A percentile compares a stretch with the other conserved stretches of the same genome.
phyloP scores from a whole-genome alignment of 2,113 vertebrate species.

The Dipodomys spectabilis region DNA sequence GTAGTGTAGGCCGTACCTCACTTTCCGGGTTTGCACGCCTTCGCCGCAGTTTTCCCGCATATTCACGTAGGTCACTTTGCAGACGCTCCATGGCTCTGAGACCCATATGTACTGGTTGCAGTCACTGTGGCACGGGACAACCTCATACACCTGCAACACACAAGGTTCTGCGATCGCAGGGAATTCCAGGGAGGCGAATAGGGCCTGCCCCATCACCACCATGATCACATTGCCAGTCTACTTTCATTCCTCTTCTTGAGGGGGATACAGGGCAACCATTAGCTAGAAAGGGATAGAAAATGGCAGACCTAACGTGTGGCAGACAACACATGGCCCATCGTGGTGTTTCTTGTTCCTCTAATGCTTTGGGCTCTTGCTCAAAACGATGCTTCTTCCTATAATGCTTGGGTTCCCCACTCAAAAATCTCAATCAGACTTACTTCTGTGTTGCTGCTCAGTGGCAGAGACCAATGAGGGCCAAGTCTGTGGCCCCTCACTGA shows the following conservation, averaged over 20 bases:
- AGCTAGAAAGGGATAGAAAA: no score
- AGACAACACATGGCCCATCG: no score
- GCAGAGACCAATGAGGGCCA: no score
- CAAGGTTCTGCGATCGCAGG: neutral
- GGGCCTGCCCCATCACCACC: neutral
- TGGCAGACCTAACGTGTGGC: no score
- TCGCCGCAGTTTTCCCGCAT: slow-evolving; percentile 96
- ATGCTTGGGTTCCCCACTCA: no score
- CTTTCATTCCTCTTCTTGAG: neutral
- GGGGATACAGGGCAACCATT: no score
- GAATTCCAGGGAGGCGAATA: fast-evolving
- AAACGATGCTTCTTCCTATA: no score
- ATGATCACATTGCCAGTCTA: neutral
- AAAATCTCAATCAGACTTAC: no score
- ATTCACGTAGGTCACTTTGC: slow-evolving; percentile 97
- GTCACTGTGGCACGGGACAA: slow-evolving; percentile 97
- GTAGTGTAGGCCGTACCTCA: slow-evolving; percentile 88
- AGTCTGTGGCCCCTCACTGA: no score
- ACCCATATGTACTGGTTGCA: slow-evolving; percentile 97
- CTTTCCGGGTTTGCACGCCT: slow-evolving; percentile 97
- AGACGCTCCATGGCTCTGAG: slow-evolving; percentile 96
- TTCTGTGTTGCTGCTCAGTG: no score
- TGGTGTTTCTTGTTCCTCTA: no score
- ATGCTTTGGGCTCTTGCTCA: no score
- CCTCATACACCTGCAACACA: slow-evolving; percentile 94